These are phyloP conservation scores for Aeoliscus strigatus DNA, from an alignment of 2,797 vertebrate genomes.

Conservation along the genomic window DNA sequence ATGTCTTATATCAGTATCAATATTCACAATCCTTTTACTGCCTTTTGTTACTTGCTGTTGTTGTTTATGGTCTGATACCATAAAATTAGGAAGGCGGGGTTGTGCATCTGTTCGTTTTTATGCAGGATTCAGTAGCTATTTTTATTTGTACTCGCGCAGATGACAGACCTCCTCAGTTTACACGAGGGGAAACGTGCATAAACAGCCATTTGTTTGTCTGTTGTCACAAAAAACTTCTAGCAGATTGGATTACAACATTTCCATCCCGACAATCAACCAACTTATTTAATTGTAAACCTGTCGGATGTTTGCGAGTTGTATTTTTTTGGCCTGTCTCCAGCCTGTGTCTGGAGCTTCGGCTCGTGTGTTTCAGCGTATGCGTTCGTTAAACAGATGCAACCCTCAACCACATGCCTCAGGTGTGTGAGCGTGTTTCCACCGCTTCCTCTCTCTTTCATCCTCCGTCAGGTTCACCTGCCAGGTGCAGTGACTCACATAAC, in stretches of 20 bases:
- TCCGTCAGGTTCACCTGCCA: conserved; percentile 67
- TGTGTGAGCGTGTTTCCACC: conserved; percentile 57
- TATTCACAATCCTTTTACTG: conserved; percentile 60
- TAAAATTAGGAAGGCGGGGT: conserved; percentile 37
- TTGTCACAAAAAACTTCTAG: conserved; percentile 39
- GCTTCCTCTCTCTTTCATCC: conserved; percentile 67
- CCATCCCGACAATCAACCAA: conserved; percentile 32
- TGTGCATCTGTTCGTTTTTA: background rate
- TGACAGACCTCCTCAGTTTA: conserved; percentile 30
- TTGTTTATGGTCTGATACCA: conserved; percentile 29
- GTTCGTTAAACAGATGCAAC: conserved; percentile 54
- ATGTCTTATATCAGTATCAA: conserved; percentile 54
- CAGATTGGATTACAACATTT: conserved; percentile 49
- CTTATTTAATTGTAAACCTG: conserved; percentile 50
- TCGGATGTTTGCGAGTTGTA: conserved; percentile 33
- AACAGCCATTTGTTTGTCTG: conserved; percentile 47
- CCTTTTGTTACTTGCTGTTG: conserved; percentile 48
- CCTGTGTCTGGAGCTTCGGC: conserved; percentile 6
- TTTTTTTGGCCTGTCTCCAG: conserved; percentile 39
- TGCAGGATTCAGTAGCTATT: conserved; percentile 31
- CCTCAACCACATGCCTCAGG: conserved; percentile 60
- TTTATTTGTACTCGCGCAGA: conserved; percentile 23
- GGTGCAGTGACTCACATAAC: conserved; percentile 63
- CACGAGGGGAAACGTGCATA: conserved; percentile 11
- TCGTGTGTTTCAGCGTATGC: conserved; percentile 8